Base-by-base conservation (phyloP, 1,140 invertebrate genomes). In the Metaphire vulgaris region DNA sequence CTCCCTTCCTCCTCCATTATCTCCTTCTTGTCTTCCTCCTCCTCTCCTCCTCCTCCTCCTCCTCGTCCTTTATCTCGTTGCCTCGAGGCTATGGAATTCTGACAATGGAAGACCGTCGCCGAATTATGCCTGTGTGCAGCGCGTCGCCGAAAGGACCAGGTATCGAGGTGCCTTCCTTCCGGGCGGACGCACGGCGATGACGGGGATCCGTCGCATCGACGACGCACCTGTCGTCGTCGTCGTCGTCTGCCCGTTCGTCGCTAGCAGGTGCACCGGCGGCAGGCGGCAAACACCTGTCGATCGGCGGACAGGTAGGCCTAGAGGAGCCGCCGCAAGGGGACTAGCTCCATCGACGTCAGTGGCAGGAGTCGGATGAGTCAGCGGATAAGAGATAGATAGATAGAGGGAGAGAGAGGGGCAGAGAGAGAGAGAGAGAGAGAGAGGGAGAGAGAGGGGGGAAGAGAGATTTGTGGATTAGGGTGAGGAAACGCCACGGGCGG, bases 341-440 rank as follows among this genome's bases (percentile, higher is more conserved):
- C 41, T 21, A 56, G 6, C 41, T 21, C 6, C 41, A 56, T 6
- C 6, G 41, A 56, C 6, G 41, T 21, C 6, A 56, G 41, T 12
- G 41, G 21, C 6, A 56, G 41, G 21, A 21, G 21, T 6, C 6
- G 41, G 21, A 21, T 12, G 41, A 56, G 41, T 12, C 6, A 56
- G 41, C 6, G 41, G 21, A 21, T 12, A 21, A 56, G 6, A 56
- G 41, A 56, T 6, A 56, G 41, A 56, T 6, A 56, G 41, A 56
- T 21, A 56, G 41, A 56, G 6, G 21, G 41, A 56, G 41, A 56
- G 41, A 56, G 41, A 56, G 41, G 21, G 41, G 21, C 41, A 56
- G 41, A 56, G 41, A 56, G 41, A 56, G 41, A 56, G 41, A 56
- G 41, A 56, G 41, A 56, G 41, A 56, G 41, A 56, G 41, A 56